Evolutionary conservation across 2,113 vertebrate species (phyloP), one percentile per base, ranked within the genome.

Genomic region (Sialia sialis): DNA sequence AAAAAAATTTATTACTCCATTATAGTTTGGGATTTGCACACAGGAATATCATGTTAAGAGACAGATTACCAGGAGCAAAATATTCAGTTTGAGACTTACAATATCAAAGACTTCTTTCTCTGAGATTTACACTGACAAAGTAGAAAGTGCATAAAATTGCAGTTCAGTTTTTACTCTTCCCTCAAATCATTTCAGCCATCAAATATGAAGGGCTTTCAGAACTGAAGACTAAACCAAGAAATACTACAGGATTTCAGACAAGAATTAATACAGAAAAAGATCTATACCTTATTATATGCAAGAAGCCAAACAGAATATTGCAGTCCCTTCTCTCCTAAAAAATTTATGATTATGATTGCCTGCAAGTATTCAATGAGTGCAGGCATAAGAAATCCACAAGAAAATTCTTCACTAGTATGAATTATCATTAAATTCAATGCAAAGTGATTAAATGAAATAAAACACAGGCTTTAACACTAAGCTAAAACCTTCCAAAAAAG

Each of bases 311-410:
- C 2, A 9, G 55, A 83, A n/a, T 73, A 86, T 27, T 62, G 68
- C 12, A 90, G 46, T 70, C 43, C 36, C 72, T 93, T 80, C 43
- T 67, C 51, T 79, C 43, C 73, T 93, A 88, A 94, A 95, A 93
- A 74, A 95, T 41, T 51, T 86, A 95, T 86, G 29, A 76, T 60
- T 67, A 44, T n/a, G 55, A 83, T 62, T 86, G 75, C 55, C 62
- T 94, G 32, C 83, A 94, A 80, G 67, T 90, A 94, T 74, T 73
- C 0, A 0, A 80, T 76, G 73, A 93, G 4, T 9, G 2, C 58
- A 94, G 41, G 34, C 38, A 9, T 30, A 76, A 70, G 54, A 84
- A 94, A 94, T 4, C 32, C 63, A 72, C n/a, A 58, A 25, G 43
- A 90, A 87, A 73, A 70, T 69, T 88, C 43, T 55, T 59, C 5